phyloP scores from a whole-genome alignment of 2,888 invertebrate species.

The Apodemia duryi region DNA sequence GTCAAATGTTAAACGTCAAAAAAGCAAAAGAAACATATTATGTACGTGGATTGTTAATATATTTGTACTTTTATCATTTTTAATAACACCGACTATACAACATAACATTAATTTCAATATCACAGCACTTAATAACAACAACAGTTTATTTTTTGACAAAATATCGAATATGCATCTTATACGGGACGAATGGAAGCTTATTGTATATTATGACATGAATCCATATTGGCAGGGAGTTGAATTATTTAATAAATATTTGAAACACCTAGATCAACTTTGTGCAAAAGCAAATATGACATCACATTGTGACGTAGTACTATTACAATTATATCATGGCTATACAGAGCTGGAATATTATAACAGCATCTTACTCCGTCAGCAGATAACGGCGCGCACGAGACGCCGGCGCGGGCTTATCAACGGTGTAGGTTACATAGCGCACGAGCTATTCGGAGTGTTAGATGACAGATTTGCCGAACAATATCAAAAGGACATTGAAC shows the following conservation, averaged over 20 bases:
- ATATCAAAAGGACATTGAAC: conserved; percentile 21
- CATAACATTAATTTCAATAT: background rate
- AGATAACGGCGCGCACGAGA: conserved; percentile 18
- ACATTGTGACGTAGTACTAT: too few relatives aligned
- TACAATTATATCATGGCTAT: conserved; percentile 13
- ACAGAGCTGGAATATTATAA: background rate
- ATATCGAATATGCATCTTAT: too few relatives aligned
- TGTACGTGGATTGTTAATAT: too few relatives aligned
- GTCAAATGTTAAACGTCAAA: background rate
- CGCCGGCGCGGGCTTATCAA: conserved; percentile 29
- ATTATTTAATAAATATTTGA: conserved; percentile 12
- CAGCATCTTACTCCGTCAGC: conserved; percentile 10
- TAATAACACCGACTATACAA: too few relatives aligned
- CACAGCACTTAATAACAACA: conserved; percentile 7
- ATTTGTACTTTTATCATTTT: too few relatives aligned
- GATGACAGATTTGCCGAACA: conserved; percentile 30
- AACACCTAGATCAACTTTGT: conserved; percentile 2
- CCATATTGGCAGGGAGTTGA: conserved; percentile 17
- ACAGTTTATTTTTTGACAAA: too few relatives aligned
- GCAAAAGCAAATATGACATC: background rate
- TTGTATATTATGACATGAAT: conserved; percentile 20
- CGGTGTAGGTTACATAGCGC: conserved; percentile 28
- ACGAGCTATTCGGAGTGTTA: conserved; percentile 28
- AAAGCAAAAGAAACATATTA: background rate
- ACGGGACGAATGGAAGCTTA: conserved; percentile 12